Conservation (phyloP, 2,113 vertebrate species). For the Candoia aspera region DNA sequence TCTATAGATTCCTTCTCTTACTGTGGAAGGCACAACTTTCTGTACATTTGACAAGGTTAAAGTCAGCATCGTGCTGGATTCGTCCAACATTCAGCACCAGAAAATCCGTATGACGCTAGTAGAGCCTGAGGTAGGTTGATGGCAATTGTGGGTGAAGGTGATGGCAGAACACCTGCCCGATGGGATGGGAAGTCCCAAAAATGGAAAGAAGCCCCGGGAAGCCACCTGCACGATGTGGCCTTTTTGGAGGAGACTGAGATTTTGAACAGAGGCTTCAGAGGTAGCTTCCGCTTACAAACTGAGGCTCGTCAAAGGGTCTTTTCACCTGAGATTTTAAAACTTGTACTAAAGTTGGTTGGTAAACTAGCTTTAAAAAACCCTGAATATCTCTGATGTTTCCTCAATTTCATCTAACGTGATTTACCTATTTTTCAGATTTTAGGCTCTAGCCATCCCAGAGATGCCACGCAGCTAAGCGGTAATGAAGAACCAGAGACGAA, state of each 20-base stretch:
- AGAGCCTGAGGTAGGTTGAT: conserved; percentile 86
- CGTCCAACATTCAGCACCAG: conserved; percentile 95
- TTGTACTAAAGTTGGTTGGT: background rate
- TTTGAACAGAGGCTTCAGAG: background rate
- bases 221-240: too few species aligned
- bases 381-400: background rate
- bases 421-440: conserved; percentile 76
- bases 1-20: conserved; percentile 83
- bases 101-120: conserved; percentile 93
- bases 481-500: conserved; percentile 80
- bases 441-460: conserved; percentile 69
- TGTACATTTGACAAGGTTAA: conserved; percentile 90
- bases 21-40: conserved; percentile 85
- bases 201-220: background rate
- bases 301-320: background rate
- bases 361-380: background rate
- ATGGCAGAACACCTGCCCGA: rapidly evolving
- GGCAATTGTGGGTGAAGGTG: background rate
- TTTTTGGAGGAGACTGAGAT: background rate
- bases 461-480: conserved; percentile 33
- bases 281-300: background rate
- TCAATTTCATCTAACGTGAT: background rate
- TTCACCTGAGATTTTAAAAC: background rate
- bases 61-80: conserved; percentile 90
- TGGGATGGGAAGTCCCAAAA: background rate